These are phyloP conservation scores for Crenichthys baileyi DNA, from an alignment of 2,797 vertebrate genomes.

Conservation along the genomic window DNA sequence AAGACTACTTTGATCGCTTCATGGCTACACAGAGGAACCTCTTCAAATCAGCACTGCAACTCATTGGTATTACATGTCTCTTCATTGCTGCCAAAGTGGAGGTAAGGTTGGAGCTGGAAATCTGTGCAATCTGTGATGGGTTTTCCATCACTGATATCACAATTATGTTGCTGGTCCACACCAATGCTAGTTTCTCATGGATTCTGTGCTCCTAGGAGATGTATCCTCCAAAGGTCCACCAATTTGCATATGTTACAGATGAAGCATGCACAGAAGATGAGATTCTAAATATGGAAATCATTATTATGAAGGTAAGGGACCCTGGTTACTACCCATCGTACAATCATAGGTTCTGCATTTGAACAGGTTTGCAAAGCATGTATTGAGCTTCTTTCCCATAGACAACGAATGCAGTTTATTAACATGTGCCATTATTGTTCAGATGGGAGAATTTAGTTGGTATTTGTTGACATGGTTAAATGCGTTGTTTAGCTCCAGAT, in stretches of 20 bases:
- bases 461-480: background rate
- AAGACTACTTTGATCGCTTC: slow-evolving; percentile 97
- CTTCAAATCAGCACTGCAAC: slow-evolving; percentile 91
- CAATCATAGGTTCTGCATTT: background rate
- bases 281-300: slow-evolving; percentile 94
- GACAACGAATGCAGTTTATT: background rate
- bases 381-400: background rate
- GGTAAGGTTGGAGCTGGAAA: slow-evolving; percentile 67
- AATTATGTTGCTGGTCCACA: background rate
- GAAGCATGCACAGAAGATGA: slow-evolving; percentile 95
- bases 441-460: background rate
- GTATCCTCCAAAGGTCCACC: slow-evolving; percentile 95
- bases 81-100: slow-evolving; percentile 98
- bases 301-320: slow-evolving; percentile 91
- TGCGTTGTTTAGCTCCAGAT: background rate
- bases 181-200: background rate
- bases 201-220: slow-evolving; percentile 85
- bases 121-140: background rate
- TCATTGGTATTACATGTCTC: slow-evolving; percentile 93
- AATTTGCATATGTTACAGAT: slow-evolving; percentile 97
- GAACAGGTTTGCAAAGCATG: background rate
- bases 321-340: rapidly evolving
- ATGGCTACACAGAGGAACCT: slow-evolving; percentile 94
- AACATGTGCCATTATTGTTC: background rate
- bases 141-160: background rate